These are phyloP conservation scores for Selenia dentaria DNA, from an alignment of 2,888 invertebrate species.

Conservation along the genomic window DNA sequence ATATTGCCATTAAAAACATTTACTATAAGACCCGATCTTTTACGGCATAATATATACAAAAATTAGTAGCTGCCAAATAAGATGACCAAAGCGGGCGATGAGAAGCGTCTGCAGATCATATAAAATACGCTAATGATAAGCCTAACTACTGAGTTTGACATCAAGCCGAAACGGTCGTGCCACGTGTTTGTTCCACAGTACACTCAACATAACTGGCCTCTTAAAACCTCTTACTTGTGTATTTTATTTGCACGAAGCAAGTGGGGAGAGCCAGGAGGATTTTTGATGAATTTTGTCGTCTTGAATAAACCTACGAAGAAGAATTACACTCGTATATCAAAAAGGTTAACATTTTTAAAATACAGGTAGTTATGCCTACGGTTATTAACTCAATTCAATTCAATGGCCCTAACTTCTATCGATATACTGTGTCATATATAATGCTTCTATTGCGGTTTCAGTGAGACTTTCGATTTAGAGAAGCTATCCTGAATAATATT, in stretches of 20 bases:
- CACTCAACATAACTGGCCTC: slow-evolving; percentile 54
- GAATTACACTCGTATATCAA: slow-evolving; percentile 47
- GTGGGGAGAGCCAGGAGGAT: slow-evolving; percentile 76
- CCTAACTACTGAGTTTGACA: slow-evolving; percentile 60
- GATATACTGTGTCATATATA: too few relatives aligned
- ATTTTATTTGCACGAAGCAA: slow-evolving; percentile 81
- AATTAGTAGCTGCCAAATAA: slow-evolving; percentile 20
- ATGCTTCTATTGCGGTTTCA: too few relatives aligned
- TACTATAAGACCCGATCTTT: slow-evolving; percentile 10
- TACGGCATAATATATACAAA: slow-evolving; percentile 21
- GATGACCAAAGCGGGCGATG: slow-evolving; percentile 25
- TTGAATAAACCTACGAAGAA: slow-evolving; percentile 79
- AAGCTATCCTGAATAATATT: too few relatives aligned
- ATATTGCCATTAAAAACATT: background rate
- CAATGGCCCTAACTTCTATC: too few relatives aligned
- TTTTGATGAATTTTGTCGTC: slow-evolving; percentile 78
- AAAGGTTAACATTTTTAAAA: background rate
- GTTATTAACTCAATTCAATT: too few relatives aligned
- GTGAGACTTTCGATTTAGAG: too few relatives aligned
- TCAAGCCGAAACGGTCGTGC: slow-evolving; percentile 56
- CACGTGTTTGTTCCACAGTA: slow-evolving; percentile 45
- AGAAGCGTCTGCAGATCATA: slow-evolving; percentile 22
- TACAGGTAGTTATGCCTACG: too few relatives aligned
- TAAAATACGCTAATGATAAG: slow-evolving; percentile 34
- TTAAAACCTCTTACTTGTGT: slow-evolving; percentile 66